phyloP scores from a whole-genome alignment of 2,888 invertebrate species.

The Pyrgus malvae region DNA sequence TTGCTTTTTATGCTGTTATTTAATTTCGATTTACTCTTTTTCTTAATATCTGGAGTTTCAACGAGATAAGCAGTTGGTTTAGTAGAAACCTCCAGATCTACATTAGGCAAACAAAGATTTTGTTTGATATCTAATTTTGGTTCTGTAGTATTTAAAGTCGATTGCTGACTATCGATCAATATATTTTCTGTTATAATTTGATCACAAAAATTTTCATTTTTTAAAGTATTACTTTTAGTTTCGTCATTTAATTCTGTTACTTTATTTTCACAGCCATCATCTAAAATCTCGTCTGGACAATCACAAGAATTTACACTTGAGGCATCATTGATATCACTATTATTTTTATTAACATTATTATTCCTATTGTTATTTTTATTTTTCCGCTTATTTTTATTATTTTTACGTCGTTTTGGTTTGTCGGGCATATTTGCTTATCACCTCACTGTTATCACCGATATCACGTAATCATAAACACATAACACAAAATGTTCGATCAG shows the following conservation, averaged over 20 bases:
- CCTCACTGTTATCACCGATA: conserved; percentile 68
- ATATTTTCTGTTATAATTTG: not conserved
- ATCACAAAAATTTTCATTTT: not conserved
- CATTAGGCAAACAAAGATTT: not conserved
- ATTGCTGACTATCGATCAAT: not conserved
- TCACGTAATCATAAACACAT: conserved; percentile 52
- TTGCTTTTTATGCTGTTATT: conserved; percentile 64
- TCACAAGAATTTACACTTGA: conserved; percentile 25
- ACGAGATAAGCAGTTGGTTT: conserved; percentile 54
- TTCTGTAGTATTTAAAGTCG: not conserved
- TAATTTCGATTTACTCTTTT: conserved; percentile 57
- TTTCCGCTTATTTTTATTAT: conserved; percentile 74
- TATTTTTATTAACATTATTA: conserved; percentile 46
- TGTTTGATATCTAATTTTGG: not conserved
- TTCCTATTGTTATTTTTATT: conserved; percentile 64
- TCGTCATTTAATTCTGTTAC: conserved; percentile 4
- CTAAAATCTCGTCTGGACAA: conserved; percentile 7
- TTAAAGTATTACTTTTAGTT: not conserved
- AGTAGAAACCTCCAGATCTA: not conserved
- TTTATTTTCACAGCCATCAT: conserved; percentile 16
- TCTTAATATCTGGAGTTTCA: conserved; percentile 66
- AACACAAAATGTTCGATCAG: conserved; percentile 52
- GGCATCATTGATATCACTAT: conserved; percentile 46
- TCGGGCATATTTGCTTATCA: conserved; percentile 69
- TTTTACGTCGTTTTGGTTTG: conserved; percentile 67